These are phyloP conservation scores for Dexiosoma caninum DNA, from an alignment of 2,888 invertebrate genomes.

Conservation along the genomic window DNA sequence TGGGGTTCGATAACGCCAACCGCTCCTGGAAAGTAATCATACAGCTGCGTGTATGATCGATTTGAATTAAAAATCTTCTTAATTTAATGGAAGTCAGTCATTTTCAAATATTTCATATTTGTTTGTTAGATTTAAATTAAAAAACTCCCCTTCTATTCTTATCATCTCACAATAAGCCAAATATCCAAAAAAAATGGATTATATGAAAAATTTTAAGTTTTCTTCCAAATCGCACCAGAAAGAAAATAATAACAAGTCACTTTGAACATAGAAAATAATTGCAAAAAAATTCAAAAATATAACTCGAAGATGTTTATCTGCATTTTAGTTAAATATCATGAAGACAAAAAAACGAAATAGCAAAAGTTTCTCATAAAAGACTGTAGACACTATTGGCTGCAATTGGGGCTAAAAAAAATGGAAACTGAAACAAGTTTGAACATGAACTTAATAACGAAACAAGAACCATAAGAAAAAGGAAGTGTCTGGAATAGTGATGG, in stretches of 20 bases:
- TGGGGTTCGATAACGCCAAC: no score
- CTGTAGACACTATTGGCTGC: neutral
- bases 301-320: constrained; percentile 19
- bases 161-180: no score
- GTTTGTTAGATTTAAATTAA: no score
- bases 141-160: no score
- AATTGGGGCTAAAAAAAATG: neutral
- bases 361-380: neutral
- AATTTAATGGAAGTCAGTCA: no score
- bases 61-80: no score
- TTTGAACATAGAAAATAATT: neutral
- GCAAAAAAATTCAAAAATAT: no score
- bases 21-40: no score
- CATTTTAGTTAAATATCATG: neutral
- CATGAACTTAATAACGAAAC: neutral
- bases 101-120: no score
- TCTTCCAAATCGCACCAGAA: neutral
- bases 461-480: neutral
- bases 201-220: no score
- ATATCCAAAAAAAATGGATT: no score
- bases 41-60: no score
- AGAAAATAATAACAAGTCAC: neutral
- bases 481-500: neutral
- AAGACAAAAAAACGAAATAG: neutral
- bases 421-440: neutral